Percentiles rank a stretch among this genome's conserved stretches.
Conservation (phyloP, 2,888 invertebrate genomes). For the Norana najaformis region DNA sequence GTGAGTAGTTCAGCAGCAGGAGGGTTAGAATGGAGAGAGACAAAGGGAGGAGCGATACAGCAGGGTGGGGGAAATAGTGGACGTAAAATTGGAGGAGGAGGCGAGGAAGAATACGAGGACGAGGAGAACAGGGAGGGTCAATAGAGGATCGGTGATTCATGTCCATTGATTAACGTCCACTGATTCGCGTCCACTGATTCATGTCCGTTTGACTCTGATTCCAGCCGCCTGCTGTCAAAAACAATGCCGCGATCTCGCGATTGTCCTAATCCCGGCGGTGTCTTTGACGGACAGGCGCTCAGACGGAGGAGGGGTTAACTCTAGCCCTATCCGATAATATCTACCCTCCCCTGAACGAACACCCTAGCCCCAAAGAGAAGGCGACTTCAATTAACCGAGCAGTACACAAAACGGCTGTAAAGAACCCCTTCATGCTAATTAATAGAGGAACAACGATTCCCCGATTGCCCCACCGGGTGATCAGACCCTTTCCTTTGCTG, state of each 20-base stretch:
- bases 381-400: background rate
- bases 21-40: too few relatives aligned
- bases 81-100: background rate
- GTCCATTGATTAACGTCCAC: background rate
- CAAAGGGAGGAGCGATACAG: background rate
- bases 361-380: background rate
- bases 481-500: background rate
- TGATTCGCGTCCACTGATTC: background rate
- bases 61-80: background rate
- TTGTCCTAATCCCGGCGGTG: background rate
- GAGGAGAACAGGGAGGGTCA: background rate
- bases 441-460: background rate
- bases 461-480: background rate
- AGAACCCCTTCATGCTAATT: background rate
- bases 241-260: background rate
- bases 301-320: background rate
- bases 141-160: background rate
- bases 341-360: background rate
- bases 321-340: background rate
- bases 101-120: background rate
- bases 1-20: too few relatives aligned
- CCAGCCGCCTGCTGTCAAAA: background rate
- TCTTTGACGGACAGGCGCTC: background rate
- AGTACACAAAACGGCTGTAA: background rate
- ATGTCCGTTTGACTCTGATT: background rate